These are phyloP conservation scores for Microtus agrestis DNA, from an alignment of 2,797 vertebrate genomes.

Conservation along the genomic window DNA sequence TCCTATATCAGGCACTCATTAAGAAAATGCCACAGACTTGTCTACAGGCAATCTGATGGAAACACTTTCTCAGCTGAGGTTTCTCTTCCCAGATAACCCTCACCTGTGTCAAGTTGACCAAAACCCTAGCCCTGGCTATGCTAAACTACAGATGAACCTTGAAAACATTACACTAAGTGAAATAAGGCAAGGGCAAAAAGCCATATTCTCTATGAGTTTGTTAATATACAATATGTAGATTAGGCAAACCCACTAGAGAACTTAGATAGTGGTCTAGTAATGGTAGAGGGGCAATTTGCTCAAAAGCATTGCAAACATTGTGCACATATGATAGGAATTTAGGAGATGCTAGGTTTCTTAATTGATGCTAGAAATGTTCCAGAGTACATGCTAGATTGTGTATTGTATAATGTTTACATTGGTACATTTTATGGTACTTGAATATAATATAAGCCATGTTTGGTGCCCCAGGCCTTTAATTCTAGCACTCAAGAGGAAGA, in stretches of 20 bases:
- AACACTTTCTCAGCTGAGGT: not conserved
- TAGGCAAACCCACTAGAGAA: not conserved
- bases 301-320: not conserved
- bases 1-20: not conserved
- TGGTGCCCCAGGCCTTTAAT: not conserved
- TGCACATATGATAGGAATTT: not conserved
- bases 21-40: not conserved
- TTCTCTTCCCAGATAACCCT: not conserved
- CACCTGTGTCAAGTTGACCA: not conserved
- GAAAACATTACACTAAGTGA: not conserved
- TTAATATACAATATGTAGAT: not conserved
- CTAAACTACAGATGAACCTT: not conserved
- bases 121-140: not conserved
- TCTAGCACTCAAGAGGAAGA: not conserved
- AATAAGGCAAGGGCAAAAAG: not conserved
- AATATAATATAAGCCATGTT: not conserved
- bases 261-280: not conserved
- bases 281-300: not conserved
- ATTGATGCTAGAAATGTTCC: not conserved
- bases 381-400: not conserved
- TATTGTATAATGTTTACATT: not conserved
- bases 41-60: not conserved
- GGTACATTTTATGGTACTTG: not conserved
- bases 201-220: not conserved
- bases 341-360: not conserved